phyloP scores from a whole-genome alignment of 1,140 invertebrate species.

The Aphaenogaster rudis region DNA sequence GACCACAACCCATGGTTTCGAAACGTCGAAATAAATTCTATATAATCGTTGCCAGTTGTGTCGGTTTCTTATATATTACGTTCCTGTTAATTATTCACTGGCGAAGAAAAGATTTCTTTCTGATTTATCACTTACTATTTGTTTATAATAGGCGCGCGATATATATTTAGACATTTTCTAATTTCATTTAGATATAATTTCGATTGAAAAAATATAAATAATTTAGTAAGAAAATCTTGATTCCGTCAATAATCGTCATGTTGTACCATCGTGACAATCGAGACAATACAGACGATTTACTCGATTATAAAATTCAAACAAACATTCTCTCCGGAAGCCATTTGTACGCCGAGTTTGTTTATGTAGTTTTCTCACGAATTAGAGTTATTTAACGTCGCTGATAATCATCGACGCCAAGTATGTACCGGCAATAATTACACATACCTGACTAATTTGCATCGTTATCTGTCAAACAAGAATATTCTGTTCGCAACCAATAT shows the following conservation, averaged over 20 bases:
- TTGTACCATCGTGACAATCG: neutral
- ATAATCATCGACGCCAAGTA: neutral
- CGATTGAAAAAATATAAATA: neutral
- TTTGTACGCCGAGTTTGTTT: neutral
- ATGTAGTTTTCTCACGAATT: neutral
- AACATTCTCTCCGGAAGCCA: neutral
- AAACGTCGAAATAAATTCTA: too few relatives aligned
- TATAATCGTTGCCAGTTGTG: too few relatives aligned
- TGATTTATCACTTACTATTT: neutral
- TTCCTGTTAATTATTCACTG: too few relatives aligned
- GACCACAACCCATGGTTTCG: too few relatives aligned
- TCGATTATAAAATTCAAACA: neutral
- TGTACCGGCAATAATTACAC: neutral
- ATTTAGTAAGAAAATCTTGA: neutral
- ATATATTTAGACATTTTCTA: neutral
- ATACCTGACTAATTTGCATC: neutral
- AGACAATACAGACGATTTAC: neutral
- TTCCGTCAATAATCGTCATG: neutral
- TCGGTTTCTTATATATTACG: too few relatives aligned
- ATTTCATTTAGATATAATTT: neutral
- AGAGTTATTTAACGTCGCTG: neutral
- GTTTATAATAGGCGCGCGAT: neutral
- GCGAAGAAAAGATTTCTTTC: too few relatives aligned
- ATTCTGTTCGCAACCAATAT: neutral
- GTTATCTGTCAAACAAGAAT: neutral